Evolutionary conservation across 2,797 vertebrate genomes (phyloP).

Genomic region (Hipposideros larvatus): DNA sequence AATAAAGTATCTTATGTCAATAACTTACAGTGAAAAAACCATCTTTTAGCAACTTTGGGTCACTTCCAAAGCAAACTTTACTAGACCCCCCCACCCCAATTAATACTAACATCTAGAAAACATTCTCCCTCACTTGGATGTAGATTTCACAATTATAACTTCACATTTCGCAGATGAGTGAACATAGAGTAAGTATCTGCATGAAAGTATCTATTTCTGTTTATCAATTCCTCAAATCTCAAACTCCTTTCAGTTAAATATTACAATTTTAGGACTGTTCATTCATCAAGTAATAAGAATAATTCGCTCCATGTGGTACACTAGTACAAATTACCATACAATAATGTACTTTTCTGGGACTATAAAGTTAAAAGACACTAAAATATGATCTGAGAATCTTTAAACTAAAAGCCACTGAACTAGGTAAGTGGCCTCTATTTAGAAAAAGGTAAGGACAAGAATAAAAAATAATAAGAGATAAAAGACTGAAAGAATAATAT

Average conservation of each 20-base stretch:
- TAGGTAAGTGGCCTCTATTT: neutral
- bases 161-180: slow-evolving; percentile 22
- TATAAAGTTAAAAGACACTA: slow-evolving; percentile 22
- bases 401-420: slow-evolving; percentile 1
- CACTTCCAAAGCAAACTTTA: neutral
- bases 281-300: neutral
- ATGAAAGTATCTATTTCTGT: slow-evolving; percentile 4
- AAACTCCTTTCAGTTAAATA: slow-evolving; percentile 49
- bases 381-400: slow-evolving; percentile 52
- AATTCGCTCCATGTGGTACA: neutral
- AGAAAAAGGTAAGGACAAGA: slow-evolving; percentile 21
- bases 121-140: neutral
- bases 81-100: neutral
- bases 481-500: neutral
- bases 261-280: neutral
- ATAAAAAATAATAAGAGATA: neutral
- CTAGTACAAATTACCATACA: neutral
- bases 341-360: neutral
- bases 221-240: slow-evolving; percentile 22
- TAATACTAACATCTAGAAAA: slow-evolving; percentile 48
- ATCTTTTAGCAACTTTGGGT: slow-evolving; percentile 33
- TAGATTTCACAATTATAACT: slow-evolving; percentile 10
- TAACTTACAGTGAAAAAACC: slow-evolving; percentile 61
- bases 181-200: neutral
- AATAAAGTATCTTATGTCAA: slow-evolving; percentile 50